A percentile compares a stretch with the other conserved stretches of the same genome.
Conservation (phyloP, 2,888 invertebrate genomes). For the Gryllus longicercus region DNA sequence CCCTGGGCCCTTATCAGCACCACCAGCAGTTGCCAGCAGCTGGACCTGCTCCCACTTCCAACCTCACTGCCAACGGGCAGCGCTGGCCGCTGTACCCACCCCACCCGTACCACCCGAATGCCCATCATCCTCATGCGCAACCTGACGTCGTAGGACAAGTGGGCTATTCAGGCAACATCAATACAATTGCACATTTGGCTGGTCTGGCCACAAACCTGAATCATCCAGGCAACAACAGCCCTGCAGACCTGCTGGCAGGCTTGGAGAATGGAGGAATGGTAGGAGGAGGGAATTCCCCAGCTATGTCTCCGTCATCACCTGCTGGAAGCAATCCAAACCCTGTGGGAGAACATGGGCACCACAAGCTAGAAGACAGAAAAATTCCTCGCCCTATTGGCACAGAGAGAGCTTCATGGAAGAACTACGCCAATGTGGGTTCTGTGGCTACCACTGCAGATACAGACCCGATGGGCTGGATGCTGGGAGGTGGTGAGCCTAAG, state of each 20-base stretch:
- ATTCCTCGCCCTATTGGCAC: conserved; percentile 72
- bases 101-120: conserved; percentile 28
- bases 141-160: conserved; percentile 32
- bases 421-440: conserved; percentile 38
- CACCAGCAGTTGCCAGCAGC: conserved; percentile 26
- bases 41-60: conserved; percentile 30
- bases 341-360: conserved; percentile 28
- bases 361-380: conserved; percentile 46
- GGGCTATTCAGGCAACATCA: conserved; percentile 28
- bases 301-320: conserved; percentile 48
- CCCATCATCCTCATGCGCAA: conserved; percentile 31
- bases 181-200: conserved; percentile 32
- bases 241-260: conserved; percentile 50
- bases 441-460: conserved; percentile 45
- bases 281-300: conserved; percentile 39
- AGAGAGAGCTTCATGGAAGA: conserved; percentile 68
- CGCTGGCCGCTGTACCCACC: conserved; percentile 36
- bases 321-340: conserved; percentile 38
- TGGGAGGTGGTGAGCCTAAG: conserved; percentile 44
- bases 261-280: conserved; percentile 40
- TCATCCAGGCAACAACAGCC: conserved; percentile 28
- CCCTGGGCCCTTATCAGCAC: conserved; percentile 30
- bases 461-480: conserved; percentile 49
- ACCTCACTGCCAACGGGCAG: conserved; percentile 31
- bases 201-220: conserved; percentile 30